phyloP scores from a whole-genome alignment of 2,797 vertebrate species.

The Gobionotothen gibberifrons region DNA sequence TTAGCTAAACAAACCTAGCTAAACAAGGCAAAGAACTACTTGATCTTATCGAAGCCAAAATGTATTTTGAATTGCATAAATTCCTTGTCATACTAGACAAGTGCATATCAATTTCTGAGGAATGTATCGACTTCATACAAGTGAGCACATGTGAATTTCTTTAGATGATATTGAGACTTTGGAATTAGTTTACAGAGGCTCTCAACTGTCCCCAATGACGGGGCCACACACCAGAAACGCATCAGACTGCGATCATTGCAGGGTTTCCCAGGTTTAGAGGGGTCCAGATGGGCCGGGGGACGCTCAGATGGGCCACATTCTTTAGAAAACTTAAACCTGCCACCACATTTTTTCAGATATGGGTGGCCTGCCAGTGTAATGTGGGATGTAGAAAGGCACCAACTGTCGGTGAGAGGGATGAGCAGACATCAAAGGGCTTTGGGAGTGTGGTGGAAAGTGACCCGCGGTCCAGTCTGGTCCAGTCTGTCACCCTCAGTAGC shows the following conservation, averaged over 20 bases:
- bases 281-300: constrained; percentile 80
- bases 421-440: constrained; percentile 76
- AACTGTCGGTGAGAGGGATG: constrained; percentile 71
- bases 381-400: constrained; percentile 59
- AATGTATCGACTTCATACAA: constrained; percentile 56
- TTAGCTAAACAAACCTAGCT: no score
- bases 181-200: constrained; percentile 67
- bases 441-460: constrained; percentile 60
- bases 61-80: constrained; percentile 17
- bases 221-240: constrained; percentile 63
- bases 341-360: constrained; percentile 69
- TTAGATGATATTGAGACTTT: constrained; percentile 65
- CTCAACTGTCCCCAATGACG: constrained; percentile 58
- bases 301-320: constrained; percentile 74
- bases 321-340: constrained; percentile 76
- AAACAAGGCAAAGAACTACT: constrained; percentile 1
- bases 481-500: constrained; percentile 61
- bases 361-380: constrained; percentile 76
- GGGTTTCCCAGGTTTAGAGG: constrained; percentile 66
- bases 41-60: background rate
- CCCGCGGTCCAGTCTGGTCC: constrained; percentile 56
- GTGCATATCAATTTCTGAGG: constrained; percentile 39
- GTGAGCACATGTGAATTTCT: constrained; percentile 56
- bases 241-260: constrained; percentile 27
- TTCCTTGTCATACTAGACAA: constrained; percentile 17